Conservation (phyloP, 2,888 invertebrate genomes). For the Teleogryllus oceanicus region DNA sequence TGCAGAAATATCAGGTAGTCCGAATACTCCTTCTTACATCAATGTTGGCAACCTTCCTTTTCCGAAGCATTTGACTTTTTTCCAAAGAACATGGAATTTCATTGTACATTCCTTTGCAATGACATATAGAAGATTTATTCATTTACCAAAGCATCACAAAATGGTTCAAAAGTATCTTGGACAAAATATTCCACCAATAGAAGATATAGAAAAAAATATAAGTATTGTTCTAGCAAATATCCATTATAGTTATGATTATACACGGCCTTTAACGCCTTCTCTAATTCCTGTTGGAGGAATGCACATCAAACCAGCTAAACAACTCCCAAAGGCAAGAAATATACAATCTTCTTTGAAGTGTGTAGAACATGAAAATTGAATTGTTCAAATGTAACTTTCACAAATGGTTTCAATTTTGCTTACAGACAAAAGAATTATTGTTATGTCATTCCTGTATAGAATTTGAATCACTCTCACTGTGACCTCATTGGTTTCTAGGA, state of each 20-base stretch:
- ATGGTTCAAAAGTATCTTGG: conserved; percentile 37
- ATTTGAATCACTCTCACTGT: no score
- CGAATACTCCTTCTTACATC: conserved; percentile 32
- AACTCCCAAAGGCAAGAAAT: conserved; percentile 46
- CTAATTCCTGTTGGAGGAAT: conserved; percentile 49
- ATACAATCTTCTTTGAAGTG: neutral
- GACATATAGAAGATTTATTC: neutral
- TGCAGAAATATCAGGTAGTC: conserved; percentile 29
- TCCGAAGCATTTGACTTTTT: conserved; percentile 35
- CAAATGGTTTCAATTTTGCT: no score
- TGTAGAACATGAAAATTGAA: no score
- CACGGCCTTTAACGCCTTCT: conserved; percentile 47
- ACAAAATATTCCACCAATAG: conserved; percentile 36
- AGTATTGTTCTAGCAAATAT: conserved; percentile 48
- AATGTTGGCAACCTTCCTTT: conserved; percentile 28
- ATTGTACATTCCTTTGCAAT: conserved; percentile 23
- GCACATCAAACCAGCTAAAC: conserved; percentile 46
- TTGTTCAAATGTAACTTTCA: no score
- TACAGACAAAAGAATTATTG: no score
- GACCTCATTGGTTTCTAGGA: neutral
- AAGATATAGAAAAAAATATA: conserved; percentile 51
- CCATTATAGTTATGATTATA: conserved; percentile 42
- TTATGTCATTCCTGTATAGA: no score
- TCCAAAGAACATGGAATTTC: conserved; percentile 32
- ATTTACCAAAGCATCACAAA: conserved; percentile 29